Evolutionary conservation across 1,140 invertebrate species (phyloP), one percentile per base, ranked within the genome.

Genomic region (Sarcophaga peregrina): DNA sequence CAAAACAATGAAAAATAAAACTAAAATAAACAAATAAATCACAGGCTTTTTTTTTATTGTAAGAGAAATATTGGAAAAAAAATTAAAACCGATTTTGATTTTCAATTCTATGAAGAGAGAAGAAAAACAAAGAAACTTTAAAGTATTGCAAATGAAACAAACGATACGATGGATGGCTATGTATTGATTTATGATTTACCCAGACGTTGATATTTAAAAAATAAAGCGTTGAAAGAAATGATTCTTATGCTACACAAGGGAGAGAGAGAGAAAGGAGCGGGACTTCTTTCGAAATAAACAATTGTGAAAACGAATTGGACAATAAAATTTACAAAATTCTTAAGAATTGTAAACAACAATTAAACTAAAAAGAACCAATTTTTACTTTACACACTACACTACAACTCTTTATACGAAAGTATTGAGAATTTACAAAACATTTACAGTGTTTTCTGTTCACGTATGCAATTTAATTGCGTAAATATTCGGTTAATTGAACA

Each of bases 11-110:
- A 8, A 20, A 9, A n/a, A 68, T 15, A 62, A 62, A 68, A 68
- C 54, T 58, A 58, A 58, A 58, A 58, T 58, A 68, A 68, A 68
- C n/a, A 68, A 68, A 68, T 68, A 68, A 68, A 68, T 68, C n/a
- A 68, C 20, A 68, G n/a, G 20, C n/a, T 15, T 68, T 68, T n/a
- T 20, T 17, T 37, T n/a, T n/a, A n/a, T n/a, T n/a, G 6, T 8
- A 68, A 68, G 20, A 68, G 17, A 68, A 50, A 50, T 8, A 50
- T 50, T 11, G 48, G 11, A 50, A 50, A 50, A 11, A 50, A 50
- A 50, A 50, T 50, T 50, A 11, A 13, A 10, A 52, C 0, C 13
- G 50, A 52, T 9, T 52, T 9, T 13, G 0, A 3, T 52, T 20
- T n/a, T 20, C 17, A 68, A 68, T 68, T 37, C 25, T 37, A 37